Conservation (phyloP, 2,888 invertebrate species). For the Dasypogon diadema region DNA sequence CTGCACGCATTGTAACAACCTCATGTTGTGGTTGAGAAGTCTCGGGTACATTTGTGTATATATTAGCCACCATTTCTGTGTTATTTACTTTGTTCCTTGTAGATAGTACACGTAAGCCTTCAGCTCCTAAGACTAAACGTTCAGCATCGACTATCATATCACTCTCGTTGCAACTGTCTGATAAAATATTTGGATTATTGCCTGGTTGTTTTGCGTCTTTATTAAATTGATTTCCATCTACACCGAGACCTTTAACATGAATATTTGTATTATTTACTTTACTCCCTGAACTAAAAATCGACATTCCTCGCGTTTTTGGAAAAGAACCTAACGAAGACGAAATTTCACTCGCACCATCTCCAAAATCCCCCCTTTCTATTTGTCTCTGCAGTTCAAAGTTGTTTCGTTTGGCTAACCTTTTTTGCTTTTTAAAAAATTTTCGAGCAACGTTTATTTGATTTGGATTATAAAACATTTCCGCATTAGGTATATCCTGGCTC, state of each 20-base stretch:
- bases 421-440: conserved; percentile 91
- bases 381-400: conserved; percentile 73
- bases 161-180: conserved; percentile 69
- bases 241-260: conserved; percentile 69
- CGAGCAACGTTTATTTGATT: conserved; percentile 94
- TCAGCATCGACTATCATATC: conserved; percentile 63
- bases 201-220: conserved; percentile 67
- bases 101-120: conserved; percentile 61
- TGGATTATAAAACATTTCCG: conserved; percentile 91
- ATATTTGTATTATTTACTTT: conserved; percentile 87
- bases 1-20: conserved; percentile 64
- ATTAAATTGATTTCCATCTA: conserved; percentile 56
- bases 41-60: conserved; percentile 76
- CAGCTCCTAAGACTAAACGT: conserved; percentile 67
- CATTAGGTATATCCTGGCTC: conserved; percentile 69
- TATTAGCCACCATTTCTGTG: conserved; percentile 70
- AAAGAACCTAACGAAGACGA: conserved; percentile 68
- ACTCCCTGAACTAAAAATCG: conserved; percentile 77
- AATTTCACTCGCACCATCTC: conserved; percentile 71
- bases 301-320: conserved; percentile 70
- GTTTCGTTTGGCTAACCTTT: conserved; percentile 79
- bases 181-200: conserved; percentile 76
- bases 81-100: conserved; percentile 66
- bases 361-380: conserved; percentile 72
- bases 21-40: conserved; percentile 74